Evolutionary conservation across 2,797 vertebrate species (phyloP).

Genomic region (Brachyrhaphis roseni): DNA sequence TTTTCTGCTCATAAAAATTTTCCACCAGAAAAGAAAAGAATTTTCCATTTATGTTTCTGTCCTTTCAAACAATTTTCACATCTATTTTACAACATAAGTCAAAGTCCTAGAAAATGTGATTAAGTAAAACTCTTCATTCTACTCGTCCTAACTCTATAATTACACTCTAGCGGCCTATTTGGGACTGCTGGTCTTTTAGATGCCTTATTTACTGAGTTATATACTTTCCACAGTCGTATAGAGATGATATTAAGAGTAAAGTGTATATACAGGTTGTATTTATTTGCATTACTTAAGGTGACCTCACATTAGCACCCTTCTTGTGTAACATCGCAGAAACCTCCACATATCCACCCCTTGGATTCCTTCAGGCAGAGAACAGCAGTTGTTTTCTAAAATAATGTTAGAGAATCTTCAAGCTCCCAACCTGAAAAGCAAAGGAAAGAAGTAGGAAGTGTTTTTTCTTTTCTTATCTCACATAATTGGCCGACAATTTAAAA

Average conservation of each 20-base stretch:
- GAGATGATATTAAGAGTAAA: slow-evolving; percentile 74
- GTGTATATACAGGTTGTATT: slow-evolving; percentile 81
- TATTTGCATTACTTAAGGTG: slow-evolving; percentile 72
- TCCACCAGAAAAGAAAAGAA: neutral
- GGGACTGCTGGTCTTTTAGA: slow-evolving; percentile 81
- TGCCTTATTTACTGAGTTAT: slow-evolving; percentile 85
- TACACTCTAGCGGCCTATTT: slow-evolving; percentile 70
- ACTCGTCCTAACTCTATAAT: slow-evolving; percentile 73
- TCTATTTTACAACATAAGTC: slow-evolving; percentile 2
- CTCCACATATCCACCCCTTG: slow-evolving; percentile 39
- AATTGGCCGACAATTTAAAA: slow-evolving; percentile 10
- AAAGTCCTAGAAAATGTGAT: neutral
- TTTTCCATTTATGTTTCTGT: neutral
- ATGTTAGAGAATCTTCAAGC: slow-evolving; percentile 11
- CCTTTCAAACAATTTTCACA: slow-evolving; percentile 9
- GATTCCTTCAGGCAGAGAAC: slow-evolving; percentile 28
- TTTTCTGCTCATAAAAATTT: slow-evolving; percentile 7
- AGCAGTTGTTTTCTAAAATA: slow-evolving; percentile 11
- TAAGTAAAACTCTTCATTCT: slow-evolving; percentile 61
- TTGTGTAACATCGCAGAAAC: slow-evolving; percentile 51
- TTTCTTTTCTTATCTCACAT: slow-evolving; percentile 31
- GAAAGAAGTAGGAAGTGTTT: slow-evolving; percentile 14
- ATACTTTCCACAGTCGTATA: slow-evolving; percentile 70
- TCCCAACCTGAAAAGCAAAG: slow-evolving; percentile 26
- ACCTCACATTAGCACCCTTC: slow-evolving; percentile 69